phyloP scores from a whole-genome alignment of 2,888 invertebrate species.

The Lomographa bimaculata region DNA sequence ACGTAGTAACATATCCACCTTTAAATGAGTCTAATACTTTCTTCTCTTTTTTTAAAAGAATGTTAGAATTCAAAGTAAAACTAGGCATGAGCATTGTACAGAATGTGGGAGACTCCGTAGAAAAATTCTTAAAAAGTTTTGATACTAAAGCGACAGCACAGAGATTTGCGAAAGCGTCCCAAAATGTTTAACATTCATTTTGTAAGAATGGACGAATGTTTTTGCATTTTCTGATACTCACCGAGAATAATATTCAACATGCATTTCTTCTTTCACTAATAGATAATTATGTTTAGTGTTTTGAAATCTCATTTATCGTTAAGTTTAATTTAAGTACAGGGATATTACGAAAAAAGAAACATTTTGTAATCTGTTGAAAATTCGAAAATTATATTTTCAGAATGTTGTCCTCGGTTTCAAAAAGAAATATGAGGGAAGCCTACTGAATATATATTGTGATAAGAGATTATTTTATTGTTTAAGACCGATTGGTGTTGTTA shows the following conservation, averaged over 20 bases:
- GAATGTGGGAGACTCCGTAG: constrained; percentile 86
- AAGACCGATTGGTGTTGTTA: no score
- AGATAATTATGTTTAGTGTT: no score
- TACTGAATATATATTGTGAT: constrained; percentile 78
- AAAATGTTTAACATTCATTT: constrained; percentile 16
- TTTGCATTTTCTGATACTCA: constrained; percentile 16
- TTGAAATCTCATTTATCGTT: constrained; percentile 13
- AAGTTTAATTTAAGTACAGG: constrained; percentile 32
- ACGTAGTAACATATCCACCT: constrained; percentile 70
- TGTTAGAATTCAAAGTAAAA: constrained; percentile 87
- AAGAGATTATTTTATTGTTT: constrained; percentile 9
- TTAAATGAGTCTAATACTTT: constrained; percentile 68
- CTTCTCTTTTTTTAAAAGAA: constrained; percentile 84
- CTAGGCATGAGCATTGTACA: constrained; percentile 87
- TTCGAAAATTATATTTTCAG: constrained; percentile 68
- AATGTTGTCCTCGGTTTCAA: constrained; percentile 68
- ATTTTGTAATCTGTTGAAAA: constrained; percentile 5
- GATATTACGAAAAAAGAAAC: constrained; percentile 18
- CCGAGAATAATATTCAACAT: background rate
- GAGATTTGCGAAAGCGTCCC: constrained; percentile 58
- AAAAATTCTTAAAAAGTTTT: constrained; percentile 85
- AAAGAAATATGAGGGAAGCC: constrained; percentile 65
- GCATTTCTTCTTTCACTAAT: background rate
- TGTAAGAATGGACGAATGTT: constrained; percentile 9
- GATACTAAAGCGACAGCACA: constrained; percentile 55